A percentile compares a stretch with the other conserved stretches of the same genome.
Conservation (phyloP, 2,113 vertebrate genomes). For the Ptyas mucosa region DNA sequence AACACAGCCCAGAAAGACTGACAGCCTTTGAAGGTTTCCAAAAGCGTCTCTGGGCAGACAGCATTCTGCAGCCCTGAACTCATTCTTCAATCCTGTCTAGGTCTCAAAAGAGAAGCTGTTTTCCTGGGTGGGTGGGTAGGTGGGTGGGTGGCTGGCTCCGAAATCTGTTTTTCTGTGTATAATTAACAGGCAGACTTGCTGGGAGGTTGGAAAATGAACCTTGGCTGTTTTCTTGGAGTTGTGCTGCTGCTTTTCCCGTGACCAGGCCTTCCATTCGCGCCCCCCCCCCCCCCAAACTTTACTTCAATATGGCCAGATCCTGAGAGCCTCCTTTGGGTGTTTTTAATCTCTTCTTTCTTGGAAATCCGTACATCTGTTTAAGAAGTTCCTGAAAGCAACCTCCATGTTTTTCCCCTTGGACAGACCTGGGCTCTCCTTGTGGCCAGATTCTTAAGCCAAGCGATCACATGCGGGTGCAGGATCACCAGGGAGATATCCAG, state of each 20-base stretch:
- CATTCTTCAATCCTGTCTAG: conserved; percentile 5
- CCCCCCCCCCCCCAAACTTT: not conserved
- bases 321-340: not conserved
- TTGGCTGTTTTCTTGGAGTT: not conserved
- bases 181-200: not conserved
- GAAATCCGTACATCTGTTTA: not conserved
- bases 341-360: not conserved
- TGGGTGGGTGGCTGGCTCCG: no score
- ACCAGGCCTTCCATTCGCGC: not conserved
- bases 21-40: not conserved
- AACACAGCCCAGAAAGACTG: not conserved
- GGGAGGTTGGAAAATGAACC: not conserved
- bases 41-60: not conserved
- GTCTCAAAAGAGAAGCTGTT: not conserved
- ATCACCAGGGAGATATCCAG: not conserved
- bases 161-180: not conserved
- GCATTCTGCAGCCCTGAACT: conserved; percentile 6
- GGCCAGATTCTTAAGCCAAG: not conserved
- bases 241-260: not conserved
- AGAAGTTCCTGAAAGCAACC: not conserved
- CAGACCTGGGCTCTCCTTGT: not conserved
- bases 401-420: no score
- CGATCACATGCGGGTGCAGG: not conserved
- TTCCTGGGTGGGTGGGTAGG: not conserved
- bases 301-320: no score